These are phyloP conservation scores for Hylaea fasciaria DNA, from an alignment of 2,888 invertebrate species.

Conservation along the genomic window DNA sequence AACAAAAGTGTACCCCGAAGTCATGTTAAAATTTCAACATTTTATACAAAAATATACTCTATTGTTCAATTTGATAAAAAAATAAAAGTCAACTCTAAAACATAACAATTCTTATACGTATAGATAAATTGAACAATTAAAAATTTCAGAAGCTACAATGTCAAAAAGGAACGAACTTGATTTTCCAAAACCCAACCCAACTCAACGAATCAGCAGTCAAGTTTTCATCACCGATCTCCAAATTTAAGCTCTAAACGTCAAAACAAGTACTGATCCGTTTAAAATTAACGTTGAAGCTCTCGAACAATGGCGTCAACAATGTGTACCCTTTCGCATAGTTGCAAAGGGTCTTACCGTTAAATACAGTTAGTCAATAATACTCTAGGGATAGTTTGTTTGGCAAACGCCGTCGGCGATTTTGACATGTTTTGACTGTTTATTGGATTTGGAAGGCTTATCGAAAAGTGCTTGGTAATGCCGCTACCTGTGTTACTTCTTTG, in stretches of 20 bases:
- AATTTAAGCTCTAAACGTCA: conserved; percentile 11
- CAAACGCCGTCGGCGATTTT: conserved; percentile 69
- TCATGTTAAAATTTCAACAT: too few species aligned
- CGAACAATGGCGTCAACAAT: conserved; percentile 56
- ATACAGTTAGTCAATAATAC: conserved; percentile 57
- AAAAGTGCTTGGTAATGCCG: conserved; percentile 67
- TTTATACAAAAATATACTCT: too few species aligned
- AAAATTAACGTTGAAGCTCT: conserved; percentile 43
- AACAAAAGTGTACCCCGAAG: too few species aligned
- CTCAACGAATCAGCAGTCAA: conserved; percentile 6
- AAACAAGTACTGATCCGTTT: conserved; percentile 43
- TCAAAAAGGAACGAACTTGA: too few species aligned
- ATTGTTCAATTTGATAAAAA: too few species aligned
- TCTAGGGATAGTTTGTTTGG: conserved; percentile 64
- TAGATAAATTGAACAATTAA: too few species aligned
- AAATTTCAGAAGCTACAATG: too few species aligned
- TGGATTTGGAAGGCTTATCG: conserved; percentile 57
- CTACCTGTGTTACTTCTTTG: conserved; percentile 64
- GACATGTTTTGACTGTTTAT: conserved; percentile 78
- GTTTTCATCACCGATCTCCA: conserved; percentile 16
- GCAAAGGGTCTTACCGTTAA: conserved; percentile 58
- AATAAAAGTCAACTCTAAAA: too few species aligned
- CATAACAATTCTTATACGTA: too few species aligned
- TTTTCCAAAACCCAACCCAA: not conserved
- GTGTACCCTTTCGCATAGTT: conserved; percentile 62